Conservation (phyloP, 2,113 vertebrate genomes). For the Mesoclemmys tuberculata region DNA sequence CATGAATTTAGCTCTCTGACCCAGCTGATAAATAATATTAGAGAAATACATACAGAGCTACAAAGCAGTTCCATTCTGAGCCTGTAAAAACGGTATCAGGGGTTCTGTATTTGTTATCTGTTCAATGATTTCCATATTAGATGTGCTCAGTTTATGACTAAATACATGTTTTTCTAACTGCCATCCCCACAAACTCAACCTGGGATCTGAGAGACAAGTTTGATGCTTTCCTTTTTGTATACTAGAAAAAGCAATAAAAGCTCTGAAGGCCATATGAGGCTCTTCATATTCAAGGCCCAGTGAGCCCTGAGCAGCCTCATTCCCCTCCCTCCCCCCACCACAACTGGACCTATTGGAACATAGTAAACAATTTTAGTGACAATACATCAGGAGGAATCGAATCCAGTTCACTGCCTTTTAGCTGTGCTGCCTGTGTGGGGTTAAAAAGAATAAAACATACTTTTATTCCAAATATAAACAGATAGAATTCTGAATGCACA, state of each 20-base stretch:
- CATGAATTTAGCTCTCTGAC: not conserved
- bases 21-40: not conserved
- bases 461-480: not conserved
- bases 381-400: not conserved
- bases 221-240: not conserved
- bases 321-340: not conserved
- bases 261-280: not conserved
- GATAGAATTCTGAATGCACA: not conserved
- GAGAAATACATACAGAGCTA: not conserved
- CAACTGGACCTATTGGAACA: not conserved
- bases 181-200: not conserved
- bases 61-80: not conserved
- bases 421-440: not conserved
- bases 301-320: not conserved
- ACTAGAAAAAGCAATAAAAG: not conserved
- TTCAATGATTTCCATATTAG: not conserved
- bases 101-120: not conserved
- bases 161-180: not conserved
- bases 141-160: not conserved
- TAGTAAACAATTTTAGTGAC: not conserved
- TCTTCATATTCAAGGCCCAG: not conserved
- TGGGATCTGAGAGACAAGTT: accelerated
- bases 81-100: not conserved
- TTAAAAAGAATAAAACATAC: not conserved
- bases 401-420: not conserved